Conservation (phyloP, 2,113 vertebrate species). For the Pelmatolapia mariae region DNA sequence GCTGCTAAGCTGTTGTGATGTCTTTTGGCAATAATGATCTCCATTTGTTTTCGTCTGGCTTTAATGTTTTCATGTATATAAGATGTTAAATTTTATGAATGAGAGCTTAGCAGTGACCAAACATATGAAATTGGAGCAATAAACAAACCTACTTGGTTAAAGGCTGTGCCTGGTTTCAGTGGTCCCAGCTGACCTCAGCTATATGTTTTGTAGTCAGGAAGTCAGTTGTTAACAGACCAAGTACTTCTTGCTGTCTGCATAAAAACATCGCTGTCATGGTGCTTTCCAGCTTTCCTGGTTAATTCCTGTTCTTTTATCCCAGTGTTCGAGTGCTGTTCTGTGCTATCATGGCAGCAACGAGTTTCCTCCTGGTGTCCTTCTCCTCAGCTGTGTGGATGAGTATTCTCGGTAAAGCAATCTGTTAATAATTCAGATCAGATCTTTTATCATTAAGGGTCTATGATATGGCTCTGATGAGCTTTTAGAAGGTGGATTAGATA, state of each 20-base stretch:
- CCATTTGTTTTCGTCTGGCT: not conserved
- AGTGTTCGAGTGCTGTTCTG: conserved; percentile 66
- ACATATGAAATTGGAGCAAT: not conserved
- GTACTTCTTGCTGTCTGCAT: not conserved
- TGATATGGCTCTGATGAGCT: not conserved
- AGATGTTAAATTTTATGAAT: not conserved
- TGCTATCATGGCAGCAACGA: conserved; percentile 60
- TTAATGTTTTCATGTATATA: not conserved
- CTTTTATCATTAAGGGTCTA: not conserved
- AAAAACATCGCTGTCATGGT: not conserved
- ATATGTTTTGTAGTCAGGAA: not conserved
- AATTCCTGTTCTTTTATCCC: not conserved
- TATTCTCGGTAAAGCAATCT: conserved; percentile 63
- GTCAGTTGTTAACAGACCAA: not conserved
- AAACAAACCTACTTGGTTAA: not conserved
- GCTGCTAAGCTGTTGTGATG: not conserved
- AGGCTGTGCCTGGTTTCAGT: not conserved
- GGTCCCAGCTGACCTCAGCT: not conserved
- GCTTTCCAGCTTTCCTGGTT: not conserved
- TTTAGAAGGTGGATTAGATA: not conserved
- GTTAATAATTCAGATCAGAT: not conserved
- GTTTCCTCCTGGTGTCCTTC: conserved; percentile 83
- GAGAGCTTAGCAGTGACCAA: not conserved
- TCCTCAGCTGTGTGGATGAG: conserved; percentile 73
- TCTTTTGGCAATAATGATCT: not conserved